These are phyloP conservation scores for Lagorchestes hirsutus DNA, from an alignment of 2,797 vertebrate genomes.

Conservation along the genomic window DNA sequence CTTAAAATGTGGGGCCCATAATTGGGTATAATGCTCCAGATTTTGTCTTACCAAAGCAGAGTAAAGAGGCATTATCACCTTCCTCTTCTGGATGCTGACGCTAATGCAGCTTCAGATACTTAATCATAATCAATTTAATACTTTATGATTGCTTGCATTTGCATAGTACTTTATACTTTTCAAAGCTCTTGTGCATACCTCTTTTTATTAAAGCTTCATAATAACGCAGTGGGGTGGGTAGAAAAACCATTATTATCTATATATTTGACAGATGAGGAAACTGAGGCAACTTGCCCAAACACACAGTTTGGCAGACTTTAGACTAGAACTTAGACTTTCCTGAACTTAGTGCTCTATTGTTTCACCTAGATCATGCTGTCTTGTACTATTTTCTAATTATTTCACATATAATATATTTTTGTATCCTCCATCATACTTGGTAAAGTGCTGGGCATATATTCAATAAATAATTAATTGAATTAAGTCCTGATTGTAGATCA, in stretches of 20 bases:
- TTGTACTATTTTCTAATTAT: neutral
- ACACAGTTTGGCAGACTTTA: neutral
- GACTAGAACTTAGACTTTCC: neutral
- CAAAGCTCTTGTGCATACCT: neutral
- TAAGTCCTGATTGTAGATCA: neutral
- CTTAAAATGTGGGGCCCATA: neutral
- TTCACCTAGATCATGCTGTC: neutral
- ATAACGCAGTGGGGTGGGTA: neutral
- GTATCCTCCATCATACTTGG: neutral
- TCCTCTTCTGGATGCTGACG: neutral
- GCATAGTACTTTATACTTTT: neutral
- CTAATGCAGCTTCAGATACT: neutral
- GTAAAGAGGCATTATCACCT: neutral
- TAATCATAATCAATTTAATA: neutral
- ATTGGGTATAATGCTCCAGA: neutral
- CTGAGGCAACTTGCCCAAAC: neutral
- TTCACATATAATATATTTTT: neutral
- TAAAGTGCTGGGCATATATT: neutral
- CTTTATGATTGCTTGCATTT: neutral
- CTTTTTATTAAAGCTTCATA: neutral
- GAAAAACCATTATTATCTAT: neutral
- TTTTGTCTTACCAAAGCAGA: neutral
- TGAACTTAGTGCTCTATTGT: neutral
- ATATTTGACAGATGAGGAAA: neutral
- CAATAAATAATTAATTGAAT: constrained; percentile 9